These are phyloP conservation scores for Excalfactoria chinensis DNA, from an alignment of 2,113 vertebrate genomes.

Conservation along the genomic window DNA sequence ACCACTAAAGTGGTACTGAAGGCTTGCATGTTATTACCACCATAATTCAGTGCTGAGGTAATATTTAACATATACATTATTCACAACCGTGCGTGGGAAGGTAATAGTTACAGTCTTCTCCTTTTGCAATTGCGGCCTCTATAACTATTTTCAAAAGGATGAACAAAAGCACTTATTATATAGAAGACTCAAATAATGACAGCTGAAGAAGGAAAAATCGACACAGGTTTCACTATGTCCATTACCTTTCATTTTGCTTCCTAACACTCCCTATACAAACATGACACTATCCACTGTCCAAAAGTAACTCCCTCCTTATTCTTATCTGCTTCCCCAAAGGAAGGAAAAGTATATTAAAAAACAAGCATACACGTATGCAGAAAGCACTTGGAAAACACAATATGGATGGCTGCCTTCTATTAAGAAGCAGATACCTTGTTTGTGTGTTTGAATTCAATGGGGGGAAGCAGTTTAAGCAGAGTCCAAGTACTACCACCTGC, in stretches of 20 bases:
- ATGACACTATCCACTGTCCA: background rate
- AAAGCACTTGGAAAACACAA: background rate
- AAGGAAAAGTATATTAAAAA: background rate
- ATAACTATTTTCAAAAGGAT: background rate
- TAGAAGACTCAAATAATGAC: background rate
- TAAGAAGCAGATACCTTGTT: slow-evolving; percentile 72
- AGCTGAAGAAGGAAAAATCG: background rate
- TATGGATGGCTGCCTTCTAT: background rate
- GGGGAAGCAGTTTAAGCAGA: slow-evolving; percentile 41
- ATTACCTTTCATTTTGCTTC: background rate
- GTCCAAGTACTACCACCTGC: background rate
- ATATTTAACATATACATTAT: background rate
- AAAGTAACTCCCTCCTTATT: background rate
- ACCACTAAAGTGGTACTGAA: background rate
- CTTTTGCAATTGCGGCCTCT: background rate
- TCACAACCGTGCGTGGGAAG: background rate
- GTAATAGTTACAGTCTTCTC: background rate
- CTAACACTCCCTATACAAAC: background rate
- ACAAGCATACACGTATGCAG: background rate
- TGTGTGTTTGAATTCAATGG: slow-evolving; percentile 50
- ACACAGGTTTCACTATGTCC: background rate
- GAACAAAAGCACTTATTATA: background rate
- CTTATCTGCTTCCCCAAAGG: background rate
- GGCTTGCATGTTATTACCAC: background rate
- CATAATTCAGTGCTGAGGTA: background rate